Evolutionary conservation across 1,140 invertebrate species (phyloP).

Genomic region (Neodiprion fabricii): DNA sequence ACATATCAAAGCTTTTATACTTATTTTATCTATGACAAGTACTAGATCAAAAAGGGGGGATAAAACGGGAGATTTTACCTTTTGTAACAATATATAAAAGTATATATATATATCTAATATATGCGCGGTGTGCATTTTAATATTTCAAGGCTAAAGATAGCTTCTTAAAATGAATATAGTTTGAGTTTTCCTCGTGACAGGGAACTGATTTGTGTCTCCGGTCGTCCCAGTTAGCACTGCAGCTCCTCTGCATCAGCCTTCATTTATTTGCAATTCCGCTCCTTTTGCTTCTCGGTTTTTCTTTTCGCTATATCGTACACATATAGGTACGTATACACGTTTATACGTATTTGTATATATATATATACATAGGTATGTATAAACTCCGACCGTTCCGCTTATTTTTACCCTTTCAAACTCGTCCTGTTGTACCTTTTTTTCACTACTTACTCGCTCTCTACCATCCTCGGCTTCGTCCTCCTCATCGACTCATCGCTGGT

Average conservation of each 20-base stretch:
- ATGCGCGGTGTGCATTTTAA: too few relatives aligned
- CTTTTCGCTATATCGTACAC: not conserved
- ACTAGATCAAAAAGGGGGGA: too few relatives aligned
- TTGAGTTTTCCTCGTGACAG: not conserved
- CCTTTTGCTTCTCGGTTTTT: not conserved
- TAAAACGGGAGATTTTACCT: too few relatives aligned
- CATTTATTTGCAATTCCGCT: slow-evolving; percentile 4
- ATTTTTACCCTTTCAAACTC: slow-evolving; percentile 1
- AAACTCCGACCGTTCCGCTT: not conserved
- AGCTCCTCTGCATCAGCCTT: not conserved
- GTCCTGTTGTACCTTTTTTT: not conserved
- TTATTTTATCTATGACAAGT: too few relatives aligned
- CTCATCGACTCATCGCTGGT: not conserved
- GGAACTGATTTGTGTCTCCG: slow-evolving; percentile 5
- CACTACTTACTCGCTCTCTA: not conserved
- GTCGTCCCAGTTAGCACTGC: slow-evolving; percentile 2
- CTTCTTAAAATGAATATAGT: not conserved
- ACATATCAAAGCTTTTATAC: too few relatives aligned
- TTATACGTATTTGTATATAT: too few relatives aligned
- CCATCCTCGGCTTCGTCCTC: too few relatives aligned
- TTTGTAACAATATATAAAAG: too few relatives aligned
- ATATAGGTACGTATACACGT: too few relatives aligned
- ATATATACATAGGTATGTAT: too few relatives aligned
- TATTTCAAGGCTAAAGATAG: not conserved
- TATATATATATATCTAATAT: too few relatives aligned